Conservation (phyloP, 2,113 vertebrate species). For the Chrysemys picta region DNA sequence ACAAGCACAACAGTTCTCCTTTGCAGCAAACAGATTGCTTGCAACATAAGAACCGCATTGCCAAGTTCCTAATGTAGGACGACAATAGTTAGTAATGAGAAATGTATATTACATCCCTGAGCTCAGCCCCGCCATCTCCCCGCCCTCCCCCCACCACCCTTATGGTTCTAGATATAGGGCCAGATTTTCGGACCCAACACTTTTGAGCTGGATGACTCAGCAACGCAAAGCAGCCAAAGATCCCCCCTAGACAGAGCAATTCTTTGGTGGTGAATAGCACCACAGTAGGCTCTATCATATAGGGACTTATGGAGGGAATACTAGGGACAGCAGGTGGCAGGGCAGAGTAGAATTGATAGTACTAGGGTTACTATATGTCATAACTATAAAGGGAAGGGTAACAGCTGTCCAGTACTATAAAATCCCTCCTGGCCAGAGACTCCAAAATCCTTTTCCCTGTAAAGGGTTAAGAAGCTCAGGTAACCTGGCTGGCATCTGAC, state of each 20-base stretch:
- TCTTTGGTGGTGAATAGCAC: rapidly evolving
- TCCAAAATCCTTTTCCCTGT: no score
- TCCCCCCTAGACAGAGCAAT: background rate
- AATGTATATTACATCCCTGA: background rate
- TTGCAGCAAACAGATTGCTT: background rate
- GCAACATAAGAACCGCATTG: background rate
- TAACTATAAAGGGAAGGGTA: no score
- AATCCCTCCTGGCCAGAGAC: no score
- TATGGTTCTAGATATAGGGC: background rate
- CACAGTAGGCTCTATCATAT: background rate
- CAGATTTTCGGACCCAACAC: background rate
- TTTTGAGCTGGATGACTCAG: background rate
- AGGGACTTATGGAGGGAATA: background rate
- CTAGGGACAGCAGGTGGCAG: background rate
- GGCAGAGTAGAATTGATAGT: background rate
- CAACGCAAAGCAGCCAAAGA: background rate
- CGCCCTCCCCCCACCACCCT: background rate
- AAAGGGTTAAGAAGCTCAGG: no score
- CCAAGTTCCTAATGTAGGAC: background rate
- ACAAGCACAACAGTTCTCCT: background rate
- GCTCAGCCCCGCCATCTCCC: background rate
- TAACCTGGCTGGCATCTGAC: no score
- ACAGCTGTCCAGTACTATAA: no score
- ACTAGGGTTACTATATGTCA: no score
- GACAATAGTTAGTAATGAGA: background rate